Evolutionary conservation across 2,113 vertebrate genomes (phyloP), one percentile per base, ranked within the genome.

Genomic region (Lota lota): DNA sequence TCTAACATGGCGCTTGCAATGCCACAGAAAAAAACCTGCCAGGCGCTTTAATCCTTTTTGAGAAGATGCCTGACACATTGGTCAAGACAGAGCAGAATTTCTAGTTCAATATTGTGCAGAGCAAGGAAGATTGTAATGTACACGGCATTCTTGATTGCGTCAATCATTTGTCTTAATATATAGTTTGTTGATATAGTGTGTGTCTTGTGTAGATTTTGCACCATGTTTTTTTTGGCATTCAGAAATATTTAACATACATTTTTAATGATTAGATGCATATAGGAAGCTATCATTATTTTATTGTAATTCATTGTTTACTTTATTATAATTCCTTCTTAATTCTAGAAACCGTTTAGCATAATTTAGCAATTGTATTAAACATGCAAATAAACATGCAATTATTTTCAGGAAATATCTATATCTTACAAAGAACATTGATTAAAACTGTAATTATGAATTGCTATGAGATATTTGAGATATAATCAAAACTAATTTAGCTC

Each of bases 1-100:
- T 88, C 85, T 91, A 92, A 92, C 86, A 92, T 92, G 91, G 91
- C 88, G 89, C 84, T 80, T 87, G 85, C 79, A 87, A 78, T 78
- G 88, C 77, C 67, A 81, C 79, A 87, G 80, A 80, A 70, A 88
- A 86, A 72, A 77, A 70, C 73, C 65, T 76, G 68, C 70, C 71
- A 83, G 79, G 70, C 78, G 75, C 74, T 81, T 81, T 78, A 72
- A 85, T 88, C 69, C 77, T 57, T 80, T 78, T 81, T 77, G 53
- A 56, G 53, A 56, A 5, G 15, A 5, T 18, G 53, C 17, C 15
- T 56, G 15, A 47, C 6, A 47, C 40, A 47, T 28, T 28, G 28
- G 28, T 51, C 36, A 58, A 54, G 24, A 72, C 54, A 74, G 51
- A 74, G 28, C 28, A 28, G 28, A 28, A 28, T 14, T 47, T 47